Evolutionary conservation across 2,888 invertebrate genomes (phyloP), one percentile per base, ranked within the genome.

Genomic region (Zhuqinia jingwanae): DNA sequence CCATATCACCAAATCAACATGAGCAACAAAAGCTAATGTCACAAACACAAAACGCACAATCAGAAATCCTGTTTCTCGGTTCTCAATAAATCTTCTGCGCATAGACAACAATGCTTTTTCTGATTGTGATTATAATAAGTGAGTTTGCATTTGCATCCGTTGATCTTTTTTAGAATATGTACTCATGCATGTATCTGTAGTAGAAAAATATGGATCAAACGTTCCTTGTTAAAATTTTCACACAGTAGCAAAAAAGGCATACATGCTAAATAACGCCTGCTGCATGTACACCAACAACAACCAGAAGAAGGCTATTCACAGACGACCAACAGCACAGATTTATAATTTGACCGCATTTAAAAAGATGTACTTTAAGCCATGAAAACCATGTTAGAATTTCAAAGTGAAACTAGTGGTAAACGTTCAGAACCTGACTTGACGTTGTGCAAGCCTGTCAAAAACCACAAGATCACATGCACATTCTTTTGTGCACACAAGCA

Each of bases 381-480:
- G 70, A 70, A 65, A 70, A 47, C 70, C 70, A 70, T 70, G 70
- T 8, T 36, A 36, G 36, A 36, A 6, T 36, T 36, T 47, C 65
- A 65, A 65, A 65, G 65, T 65, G 6, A 47, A 70, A 50, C 70
- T 70, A 45, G n/a, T 47, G 45, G 70, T n/a, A 53, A 53, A 8
- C 42, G 47, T 8, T 8, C 42, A 53, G 53, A 81, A 81, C 58
- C 70, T 76, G 75, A 82, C 75, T 68, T 15, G n/a, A 8, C 47
- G 45, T 22, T 20, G n/a, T 82, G 58, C 70, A 75, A 63, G 27
- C 25, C 73, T 81, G 17, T 73, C 56, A 45, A 73, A n/a, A 82
- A 82, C 82, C 82, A 82, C 83, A 76, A 65, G 60, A 82, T 73
- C 73, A 73, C 27, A 68, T 80, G 68, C 25, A 30, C 81, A 42